Percentiles rank a stretch among this genome's conserved stretches.
Evolutionary conservation across 2,888 invertebrate genomes (phyloP).

Genomic region (Cheilosia soror): DNA sequence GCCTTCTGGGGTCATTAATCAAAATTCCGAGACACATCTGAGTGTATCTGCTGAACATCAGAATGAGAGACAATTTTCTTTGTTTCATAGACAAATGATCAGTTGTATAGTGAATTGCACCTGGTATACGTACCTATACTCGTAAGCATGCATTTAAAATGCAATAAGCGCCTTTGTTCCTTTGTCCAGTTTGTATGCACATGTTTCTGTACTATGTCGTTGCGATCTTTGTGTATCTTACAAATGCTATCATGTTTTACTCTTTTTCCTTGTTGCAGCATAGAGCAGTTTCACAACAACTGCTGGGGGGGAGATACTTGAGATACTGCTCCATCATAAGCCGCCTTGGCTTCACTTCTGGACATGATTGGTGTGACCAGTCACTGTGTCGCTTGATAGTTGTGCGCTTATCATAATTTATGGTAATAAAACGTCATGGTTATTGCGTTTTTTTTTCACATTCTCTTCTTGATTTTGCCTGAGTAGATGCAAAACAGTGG

Average conservation of each 20-base stretch:
- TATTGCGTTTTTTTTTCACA: conserved; percentile 37
- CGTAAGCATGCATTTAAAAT: conserved; percentile 44
- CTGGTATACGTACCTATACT: conserved; percentile 30
- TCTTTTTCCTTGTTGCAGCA: conserved; percentile 58
- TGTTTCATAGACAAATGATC: conserved; percentile 41
- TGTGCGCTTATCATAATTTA: conserved; percentile 71
- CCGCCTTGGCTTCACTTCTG: conserved; percentile 53
- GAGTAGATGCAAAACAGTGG: conserved; percentile 37
- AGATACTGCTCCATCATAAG: conserved; percentile 38
- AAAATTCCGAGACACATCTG: conserved; percentile 54
- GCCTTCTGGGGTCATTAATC: conserved; percentile 59
- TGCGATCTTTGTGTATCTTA: conserved; percentile 27
- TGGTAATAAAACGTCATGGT: conserved; percentile 67
- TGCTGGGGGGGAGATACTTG: conserved; percentile 39
- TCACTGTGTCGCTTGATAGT: conserved; percentile 55
- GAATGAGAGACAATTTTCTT: conserved; percentile 42
- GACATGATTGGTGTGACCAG: conserved; percentile 55
- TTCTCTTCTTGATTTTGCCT: conserved; percentile 21
- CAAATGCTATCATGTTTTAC: conserved; percentile 46
- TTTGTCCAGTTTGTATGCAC: conserved; percentile 50
- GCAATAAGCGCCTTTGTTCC: conserved; percentile 69
- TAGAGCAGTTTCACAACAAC: conserved; percentile 53
- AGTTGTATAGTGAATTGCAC: conserved; percentile 44
- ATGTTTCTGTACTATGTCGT: conserved; percentile 11
- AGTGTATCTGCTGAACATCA: conserved; percentile 54